These are phyloP conservation scores for Bradypus variegatus DNA, from an alignment of 2,797 vertebrate species.

Conservation along the genomic window DNA sequence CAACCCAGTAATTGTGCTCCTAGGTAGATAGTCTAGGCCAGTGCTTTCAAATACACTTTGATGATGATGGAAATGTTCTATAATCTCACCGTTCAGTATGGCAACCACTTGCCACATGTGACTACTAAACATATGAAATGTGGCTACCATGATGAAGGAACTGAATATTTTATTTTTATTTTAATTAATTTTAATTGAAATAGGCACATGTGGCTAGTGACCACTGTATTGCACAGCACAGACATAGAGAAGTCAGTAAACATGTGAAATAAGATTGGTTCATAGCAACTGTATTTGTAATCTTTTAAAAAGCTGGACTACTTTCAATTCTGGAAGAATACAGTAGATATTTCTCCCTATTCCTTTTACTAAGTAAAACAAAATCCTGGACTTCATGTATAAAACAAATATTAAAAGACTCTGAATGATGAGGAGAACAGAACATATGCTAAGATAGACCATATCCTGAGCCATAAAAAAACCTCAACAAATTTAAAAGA, in stretches of 20 bases:
- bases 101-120: background rate
- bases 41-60: background rate
- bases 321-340: background rate
- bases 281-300: background rate
- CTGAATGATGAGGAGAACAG: too few species aligned
- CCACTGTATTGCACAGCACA: background rate
- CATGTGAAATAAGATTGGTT: background rate
- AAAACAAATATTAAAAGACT: too few species aligned
- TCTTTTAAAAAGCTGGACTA: background rate
- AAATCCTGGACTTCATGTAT: background rate
- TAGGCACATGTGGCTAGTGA: background rate
- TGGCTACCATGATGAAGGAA: background rate
- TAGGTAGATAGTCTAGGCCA: background rate
- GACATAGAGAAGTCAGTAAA: background rate
- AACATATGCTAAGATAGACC: too few species aligned
- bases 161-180: background rate
- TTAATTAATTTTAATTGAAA: constrained; percentile 2
- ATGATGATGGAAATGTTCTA: background rate
- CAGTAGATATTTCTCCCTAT: background rate
- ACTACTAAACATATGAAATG: background rate
- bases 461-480: too few species aligned
- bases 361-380: background rate
- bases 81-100: background rate
- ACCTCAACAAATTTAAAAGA: too few species aligned
- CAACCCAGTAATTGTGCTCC: background rate